These are phyloP conservation scores for Perca fluviatilis DNA, from an alignment of 2,113 vertebrate species.

Conservation along the genomic window DNA sequence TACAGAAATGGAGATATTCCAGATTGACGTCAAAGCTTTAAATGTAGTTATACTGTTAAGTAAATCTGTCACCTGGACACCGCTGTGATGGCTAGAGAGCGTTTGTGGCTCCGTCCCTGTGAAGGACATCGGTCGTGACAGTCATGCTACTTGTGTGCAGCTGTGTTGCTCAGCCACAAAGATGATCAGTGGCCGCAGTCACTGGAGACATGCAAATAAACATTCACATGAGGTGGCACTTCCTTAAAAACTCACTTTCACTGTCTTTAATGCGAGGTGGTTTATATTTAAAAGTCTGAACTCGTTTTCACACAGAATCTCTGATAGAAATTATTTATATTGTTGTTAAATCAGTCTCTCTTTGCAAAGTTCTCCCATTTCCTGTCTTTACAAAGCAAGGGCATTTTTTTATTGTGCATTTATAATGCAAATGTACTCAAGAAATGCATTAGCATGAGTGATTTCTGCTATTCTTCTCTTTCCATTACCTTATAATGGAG, in stretches of 20 bases:
- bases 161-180: conserved; percentile 38
- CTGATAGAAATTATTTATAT: conserved; percentile 65
- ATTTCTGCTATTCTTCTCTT: conserved; percentile 61
- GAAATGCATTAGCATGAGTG: conserved; percentile 79
- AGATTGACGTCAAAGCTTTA: conserved; percentile 1
- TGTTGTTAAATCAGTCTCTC: conserved; percentile 49
- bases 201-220: conserved; percentile 44
- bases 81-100: conserved; percentile 12
- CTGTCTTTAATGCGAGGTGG: conserved; percentile 2
- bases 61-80: conserved; percentile 40
- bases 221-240: conserved; percentile 26
- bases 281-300: conserved; percentile 22
- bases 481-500: conserved; percentile 66
- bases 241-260: conserved; percentile 20
- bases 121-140: conserved; percentile 54
- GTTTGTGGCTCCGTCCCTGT: conserved; percentile 15
- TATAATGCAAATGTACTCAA: conserved; percentile 81
- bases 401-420: conserved; percentile 67
- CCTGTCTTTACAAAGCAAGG: conserved; percentile 52
- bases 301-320: conserved; percentile 30
- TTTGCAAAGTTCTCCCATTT: conserved; percentile 34
- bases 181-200: conserved; percentile 14
- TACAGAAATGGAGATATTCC: not conserved
- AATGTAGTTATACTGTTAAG: not conserved
- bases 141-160: conserved; percentile 29